A percentile compares a stretch with the other conserved stretches of the same genome.
Evolutionary conservation across 1,140 invertebrate species (phyloP).

Genomic region (Antheraea mylitta): DNA sequence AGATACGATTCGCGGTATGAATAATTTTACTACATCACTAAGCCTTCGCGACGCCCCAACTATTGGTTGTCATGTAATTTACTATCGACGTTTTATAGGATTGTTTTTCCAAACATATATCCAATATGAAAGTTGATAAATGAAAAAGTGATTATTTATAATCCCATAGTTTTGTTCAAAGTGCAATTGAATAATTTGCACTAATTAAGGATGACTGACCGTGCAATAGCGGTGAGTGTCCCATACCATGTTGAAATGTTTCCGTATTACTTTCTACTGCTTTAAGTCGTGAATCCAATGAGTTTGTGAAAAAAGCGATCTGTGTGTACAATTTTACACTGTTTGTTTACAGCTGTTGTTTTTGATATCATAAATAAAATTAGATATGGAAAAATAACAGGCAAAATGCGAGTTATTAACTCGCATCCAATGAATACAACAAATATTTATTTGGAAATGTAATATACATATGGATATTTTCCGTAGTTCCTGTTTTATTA

Average conservation of each 20-base stretch:
- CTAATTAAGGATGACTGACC: constrained; percentile 47
- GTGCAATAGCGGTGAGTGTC: constrained; percentile 57
- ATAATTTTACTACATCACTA: constrained; percentile 5
- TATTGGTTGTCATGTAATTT: constrained; percentile 51
- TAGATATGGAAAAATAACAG: no score
- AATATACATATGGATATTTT: no score
- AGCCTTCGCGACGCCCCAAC: constrained; percentile 42
- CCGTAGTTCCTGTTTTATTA: no score
- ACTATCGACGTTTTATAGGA: constrained; percentile 34
- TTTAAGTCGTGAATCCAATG: constrained; percentile 6
- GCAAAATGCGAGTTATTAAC: no score
- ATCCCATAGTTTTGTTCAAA: constrained; percentile 5
- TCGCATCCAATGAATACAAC: no score
- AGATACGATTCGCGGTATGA: not conserved
- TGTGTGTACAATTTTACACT: not conserved
- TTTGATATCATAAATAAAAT: no score
- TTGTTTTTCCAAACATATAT: not conserved
- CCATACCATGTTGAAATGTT: constrained; percentile 16
- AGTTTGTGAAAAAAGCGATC: constrained; percentile 2
- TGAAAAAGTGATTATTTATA: not conserved
- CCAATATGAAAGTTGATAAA: constrained; percentile 1
- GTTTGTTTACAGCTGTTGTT: not conserved
- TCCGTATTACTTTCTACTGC: constrained; percentile 9
- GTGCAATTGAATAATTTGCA: constrained; percentile 4
- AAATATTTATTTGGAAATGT: no score